Conservation (phyloP, 2,113 vertebrate genomes). For the Carassius gibelio region DNA sequence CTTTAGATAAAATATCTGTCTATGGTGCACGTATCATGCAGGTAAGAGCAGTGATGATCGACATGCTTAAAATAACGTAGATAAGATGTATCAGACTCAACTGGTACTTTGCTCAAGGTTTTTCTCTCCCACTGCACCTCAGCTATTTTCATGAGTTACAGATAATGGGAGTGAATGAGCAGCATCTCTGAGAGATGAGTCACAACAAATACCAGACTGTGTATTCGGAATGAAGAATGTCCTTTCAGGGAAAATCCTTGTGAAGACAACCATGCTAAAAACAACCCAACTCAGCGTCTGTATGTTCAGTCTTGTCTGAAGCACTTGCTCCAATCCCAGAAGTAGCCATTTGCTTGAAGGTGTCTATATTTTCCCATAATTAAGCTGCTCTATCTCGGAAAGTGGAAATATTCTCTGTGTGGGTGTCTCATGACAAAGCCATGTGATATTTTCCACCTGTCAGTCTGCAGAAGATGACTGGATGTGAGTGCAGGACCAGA, state of each 20-base stretch:
- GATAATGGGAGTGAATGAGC: constrained; percentile 31
- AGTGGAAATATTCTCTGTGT: neutral
- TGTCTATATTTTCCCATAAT: constrained; percentile 26
- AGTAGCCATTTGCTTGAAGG: constrained; percentile 37
- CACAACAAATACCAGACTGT: constrained; percentile 56
- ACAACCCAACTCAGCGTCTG: constrained; percentile 47
- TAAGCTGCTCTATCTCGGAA: neutral
- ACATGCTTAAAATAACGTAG: neutral
- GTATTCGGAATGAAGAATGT: constrained; percentile 50
- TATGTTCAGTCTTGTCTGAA: constrained; percentile 57
- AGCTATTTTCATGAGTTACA: constrained; percentile 29
- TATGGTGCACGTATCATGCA: neutral
- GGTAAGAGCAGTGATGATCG: neutral
- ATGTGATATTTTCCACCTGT: constrained; percentile 38
- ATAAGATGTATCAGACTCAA: constrained; percentile 31
- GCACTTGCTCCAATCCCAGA: constrained; percentile 23
- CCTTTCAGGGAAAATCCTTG: constrained; percentile 52
- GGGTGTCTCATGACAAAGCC: neutral
- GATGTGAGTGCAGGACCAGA: constrained; percentile 1
- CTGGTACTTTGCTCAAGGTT: constrained; percentile 16
- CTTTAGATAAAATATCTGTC: neutral
- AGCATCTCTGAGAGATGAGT: constrained; percentile 40
- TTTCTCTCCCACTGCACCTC: constrained; percentile 22
- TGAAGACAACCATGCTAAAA: constrained; percentile 47
- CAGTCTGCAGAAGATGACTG: constrained; percentile 27